Evolutionary conservation across 2,113 vertebrate species (phyloP), one percentile per base, ranked within the genome.

Genomic region (Mastomys natalensis): DNA sequence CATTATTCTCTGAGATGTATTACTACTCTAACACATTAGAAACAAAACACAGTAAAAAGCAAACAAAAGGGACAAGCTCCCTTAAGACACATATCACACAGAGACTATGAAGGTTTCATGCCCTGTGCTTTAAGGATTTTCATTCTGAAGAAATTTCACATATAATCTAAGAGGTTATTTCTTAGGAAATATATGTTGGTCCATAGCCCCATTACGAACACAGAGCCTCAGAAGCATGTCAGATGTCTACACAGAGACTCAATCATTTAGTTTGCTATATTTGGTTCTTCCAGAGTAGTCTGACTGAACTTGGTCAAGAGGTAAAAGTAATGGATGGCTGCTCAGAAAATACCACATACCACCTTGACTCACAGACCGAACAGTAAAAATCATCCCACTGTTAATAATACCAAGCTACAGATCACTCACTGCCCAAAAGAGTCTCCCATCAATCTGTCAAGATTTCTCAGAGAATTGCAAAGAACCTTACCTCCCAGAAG

Each of bases 11-110:
- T 77, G 43, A 87, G 26, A 16, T 90, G 9, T 17, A 60, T 77
- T 77, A 86, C 31, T 92, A 70, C 53, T 74, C n/a, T 92, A 62
- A 81, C 80, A 89, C 72, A 89, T 43, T 73, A 62, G 89, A 97
- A 91, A 82, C 43, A 85, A 96, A 94, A 29, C 43, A 93, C 58
- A 31, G 70, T 60, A 81, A 58, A 73, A 73, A 81, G 16, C 58
- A 60, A 80, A 82, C 53, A 87, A 9, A 17, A 97, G 66, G 62
- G 17, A 29, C 34, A n/a, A 51, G 74, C 68, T 93, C 82, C 55
- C 85, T 68, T 19, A 93, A 96, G 92, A 92, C 26, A 85, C 76
- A 72, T 78, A 60, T 6, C 29, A 76, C 82, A 64, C 26, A 68
- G n/a, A 81, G 43, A 77, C 53, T 4, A 45, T 43, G 73, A 86